phyloP scores from a whole-genome alignment of 2,797 vertebrate species.

The Gallirallus australis region DNA sequence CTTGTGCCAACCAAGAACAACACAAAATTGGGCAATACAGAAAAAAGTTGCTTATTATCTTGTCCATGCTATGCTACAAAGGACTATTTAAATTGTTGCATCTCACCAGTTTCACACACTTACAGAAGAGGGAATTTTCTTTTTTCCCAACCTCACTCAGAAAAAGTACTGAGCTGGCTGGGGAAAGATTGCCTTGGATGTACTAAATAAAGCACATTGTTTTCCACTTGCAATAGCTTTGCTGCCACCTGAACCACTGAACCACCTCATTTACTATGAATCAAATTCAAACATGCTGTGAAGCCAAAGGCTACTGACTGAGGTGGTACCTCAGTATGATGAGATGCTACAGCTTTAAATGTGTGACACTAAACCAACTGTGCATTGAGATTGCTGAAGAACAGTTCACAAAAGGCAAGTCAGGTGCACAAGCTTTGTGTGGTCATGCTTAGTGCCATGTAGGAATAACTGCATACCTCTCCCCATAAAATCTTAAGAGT shows the following conservation, averaged over 20 bases:
- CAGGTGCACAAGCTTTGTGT: background rate
- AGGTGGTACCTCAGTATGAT: background rate
- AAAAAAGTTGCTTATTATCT: background rate
- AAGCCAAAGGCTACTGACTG: background rate
- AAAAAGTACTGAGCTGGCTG: background rate
- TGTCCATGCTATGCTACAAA: background rate
- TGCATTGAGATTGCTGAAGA: background rate
- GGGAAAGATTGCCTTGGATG: background rate
- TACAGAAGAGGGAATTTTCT: background rate
- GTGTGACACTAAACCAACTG: background rate
- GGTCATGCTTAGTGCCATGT: background rate
- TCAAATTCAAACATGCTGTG: background rate
- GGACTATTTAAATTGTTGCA: background rate
- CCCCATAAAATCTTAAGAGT: accelerated
- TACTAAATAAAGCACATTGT: background rate
- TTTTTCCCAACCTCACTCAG: background rate
- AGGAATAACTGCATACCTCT: background rate
- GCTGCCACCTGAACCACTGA: background rate
- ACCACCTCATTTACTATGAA: background rate
- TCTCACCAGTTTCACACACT: background rate
- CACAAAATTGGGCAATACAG: background rate
- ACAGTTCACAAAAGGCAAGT: background rate
- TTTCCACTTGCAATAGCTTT: background rate
- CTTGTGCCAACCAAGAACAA: background rate
- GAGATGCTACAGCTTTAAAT: background rate